Base-by-base conservation (phyloP, 1,140 invertebrate species). In the Diploscapter pachys region DNA sequence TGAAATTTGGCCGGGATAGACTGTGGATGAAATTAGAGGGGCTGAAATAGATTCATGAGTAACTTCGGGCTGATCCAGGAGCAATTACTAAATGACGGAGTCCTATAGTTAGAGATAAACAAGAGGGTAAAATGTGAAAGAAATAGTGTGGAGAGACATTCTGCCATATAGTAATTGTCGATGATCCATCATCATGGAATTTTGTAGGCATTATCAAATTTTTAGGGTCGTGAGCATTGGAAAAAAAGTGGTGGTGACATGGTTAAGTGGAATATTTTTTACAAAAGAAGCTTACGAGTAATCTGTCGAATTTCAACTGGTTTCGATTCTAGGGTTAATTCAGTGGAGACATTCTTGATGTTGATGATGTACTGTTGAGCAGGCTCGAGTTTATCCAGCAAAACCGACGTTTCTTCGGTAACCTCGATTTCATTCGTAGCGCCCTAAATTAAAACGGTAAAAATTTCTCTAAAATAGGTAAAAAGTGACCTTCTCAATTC, bases 1-100 rank as follows among this genome's bases (percentile, higher is more conserved):
- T 8, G 82, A 84, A 63, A 84, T 83, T 75, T 84, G 80, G 31
- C 82, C 82, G 0, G 82, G 81, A 67, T 83, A 85, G 48, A 84
- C 49, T 3, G 83, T 85, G 3, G 82, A 84, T 2, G 82, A 83
- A 55, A 84, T 85, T 1, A 84, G 73, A 11, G 82, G 82, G 9
- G 82, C 82, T 83, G 77, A 51, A 83, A 73, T 50, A 31, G 13
- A 9, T 8, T 65, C 62, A 71, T 56, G 31, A 31, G 31, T 31
- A 31, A 31, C 31, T 31, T 31, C 31, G 31, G 31, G 31, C 31
- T 31, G 31, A 31, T 31, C 31, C 31, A 31, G 31, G 31, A 31
- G 31, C 31, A 31, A 31, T 31, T 31, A 31, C 31, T 31, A 31
- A 31, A 31, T 31, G 31, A 1, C 31, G 31, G 31, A 31, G 31